Conservation (phyloP, 2,888 invertebrate species). For the Leptothorax acervorum region DNA sequence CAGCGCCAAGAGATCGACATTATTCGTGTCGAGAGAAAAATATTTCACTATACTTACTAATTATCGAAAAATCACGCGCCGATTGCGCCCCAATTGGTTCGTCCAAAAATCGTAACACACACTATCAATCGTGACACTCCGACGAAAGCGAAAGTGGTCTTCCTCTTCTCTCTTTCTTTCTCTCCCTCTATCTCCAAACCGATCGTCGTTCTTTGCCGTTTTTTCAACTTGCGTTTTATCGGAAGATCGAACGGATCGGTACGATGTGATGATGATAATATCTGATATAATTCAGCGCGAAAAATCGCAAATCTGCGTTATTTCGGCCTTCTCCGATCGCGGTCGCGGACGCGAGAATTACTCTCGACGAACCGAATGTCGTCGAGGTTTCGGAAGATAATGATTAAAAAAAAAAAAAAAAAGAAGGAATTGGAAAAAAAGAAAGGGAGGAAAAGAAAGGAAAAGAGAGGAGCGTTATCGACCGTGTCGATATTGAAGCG, state of each 20-base stretch:
- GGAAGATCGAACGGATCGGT: background rate
- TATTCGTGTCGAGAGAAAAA: background rate
- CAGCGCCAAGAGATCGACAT: background rate
- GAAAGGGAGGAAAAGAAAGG: background rate
- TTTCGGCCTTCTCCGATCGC: background rate
- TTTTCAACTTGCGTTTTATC: background rate
- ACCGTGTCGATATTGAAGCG: slow-evolving; percentile 44
- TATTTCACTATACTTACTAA: slow-evolving; percentile 38
- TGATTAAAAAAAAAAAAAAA: background rate
- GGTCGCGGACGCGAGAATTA: background rate
- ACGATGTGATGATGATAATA: background rate
- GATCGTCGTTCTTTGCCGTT: background rate
- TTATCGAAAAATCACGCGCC: background rate
- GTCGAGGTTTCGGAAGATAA: background rate
- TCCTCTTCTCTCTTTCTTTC: background rate
- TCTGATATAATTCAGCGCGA: background rate
- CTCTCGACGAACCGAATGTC: background rate
- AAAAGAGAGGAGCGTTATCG: slow-evolving; percentile 13
- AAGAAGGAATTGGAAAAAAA: background rate
- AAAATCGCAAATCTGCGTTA: background rate
- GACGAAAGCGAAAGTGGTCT: slow-evolving; percentile 38
- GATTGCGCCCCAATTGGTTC: slow-evolving; percentile 6
- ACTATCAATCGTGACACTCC: slow-evolving; percentile 43
- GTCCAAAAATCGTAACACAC: slow-evolving; percentile 43
- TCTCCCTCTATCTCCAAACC: background rate